A percentile compares a stretch with the other conserved stretches of the same genome.
These are phyloP conservation scores for Alces alces DNA, from an alignment of 2,113 vertebrate species.

Conservation along the genomic window DNA sequence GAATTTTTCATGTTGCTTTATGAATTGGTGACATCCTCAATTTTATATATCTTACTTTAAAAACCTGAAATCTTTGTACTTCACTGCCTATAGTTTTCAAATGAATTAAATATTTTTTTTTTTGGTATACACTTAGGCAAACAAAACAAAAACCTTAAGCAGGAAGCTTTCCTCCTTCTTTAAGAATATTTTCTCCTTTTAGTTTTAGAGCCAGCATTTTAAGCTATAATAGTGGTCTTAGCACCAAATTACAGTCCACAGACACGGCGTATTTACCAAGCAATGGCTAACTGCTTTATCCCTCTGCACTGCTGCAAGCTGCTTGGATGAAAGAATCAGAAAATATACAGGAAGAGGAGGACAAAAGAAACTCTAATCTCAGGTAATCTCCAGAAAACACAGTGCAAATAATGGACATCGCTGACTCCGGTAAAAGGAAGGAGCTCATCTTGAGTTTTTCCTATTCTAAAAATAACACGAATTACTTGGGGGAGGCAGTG, in stretches of 20 bases:
- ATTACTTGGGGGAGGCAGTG: constrained; percentile 31
- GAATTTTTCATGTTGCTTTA: background rate
- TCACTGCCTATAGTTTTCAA: background rate
- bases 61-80: background rate
- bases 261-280: constrained; percentile 24
- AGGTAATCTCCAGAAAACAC: constrained; percentile 64
- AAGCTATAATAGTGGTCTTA: background rate
- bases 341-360: constrained; percentile 51
- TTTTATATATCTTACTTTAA: background rate
- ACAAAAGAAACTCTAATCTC: constrained; percentile 63
- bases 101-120: background rate
- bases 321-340: constrained; percentile 39
- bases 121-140: background rate
- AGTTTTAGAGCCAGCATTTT: background rate
- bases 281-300: constrained; percentile 31
- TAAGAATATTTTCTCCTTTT: background rate
- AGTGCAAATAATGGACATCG: constrained; percentile 27
- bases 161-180: background rate
- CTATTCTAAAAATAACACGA: constrained; percentile 64
- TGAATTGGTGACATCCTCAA: background rate
- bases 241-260: background rate
- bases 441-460: constrained; percentile 42
- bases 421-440: background rate
- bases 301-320: background rate
- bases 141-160: background rate